Evolutionary conservation across 2,888 invertebrate genomes (phyloP), one percentile per base, ranked within the genome.

Genomic region (Patella depressa): DNA sequence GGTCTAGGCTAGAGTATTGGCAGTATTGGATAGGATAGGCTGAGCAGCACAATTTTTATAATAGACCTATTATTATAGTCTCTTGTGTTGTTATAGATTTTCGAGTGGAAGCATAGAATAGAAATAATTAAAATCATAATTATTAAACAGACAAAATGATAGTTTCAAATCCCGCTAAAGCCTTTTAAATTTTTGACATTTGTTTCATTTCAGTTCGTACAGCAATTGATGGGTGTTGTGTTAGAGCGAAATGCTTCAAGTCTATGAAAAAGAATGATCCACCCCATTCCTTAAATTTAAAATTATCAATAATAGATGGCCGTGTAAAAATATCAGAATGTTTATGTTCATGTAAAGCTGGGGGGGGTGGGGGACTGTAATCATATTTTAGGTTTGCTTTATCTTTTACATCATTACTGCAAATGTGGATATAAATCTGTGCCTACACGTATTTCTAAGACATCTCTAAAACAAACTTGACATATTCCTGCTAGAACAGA

Each of bases 281-380:
- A 57, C 57, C 57, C 3, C 57, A 57, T 57, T 57, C 57, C n/a
- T 15, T 57, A n/a, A n/a, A n/a, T n/a, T n/a, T 57, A 57, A 57
- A 15, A 57, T 57, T 57, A 57, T 57, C 57, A 57, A 57, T n/a
- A 4, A 57, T 15, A 15, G 17, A 57, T 57, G n/a, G 12, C n/a
- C 3, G 5, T 57, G 15, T 57, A 17, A n/a, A 57, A 17, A 57
- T 57, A 17, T 4, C 4, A 57, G 15, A 57, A 3, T 57, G 57
- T 57, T 57, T 57, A 14, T 57, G 57, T 57, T 57, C 57, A 15
- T 57, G 57, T 57, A 57, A 57, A 57, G 57, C 57, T 57, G 57
- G 57, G 12, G n/a, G 12, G n/a, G 1, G n/a, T n/a, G 1, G 57
- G 57, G 57, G 17, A 15, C 57, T 57, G 57, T 57, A 57, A 57